Base-by-base conservation (phyloP, 2,888 invertebrate species). In the Xiphydria camelus region DNA sequence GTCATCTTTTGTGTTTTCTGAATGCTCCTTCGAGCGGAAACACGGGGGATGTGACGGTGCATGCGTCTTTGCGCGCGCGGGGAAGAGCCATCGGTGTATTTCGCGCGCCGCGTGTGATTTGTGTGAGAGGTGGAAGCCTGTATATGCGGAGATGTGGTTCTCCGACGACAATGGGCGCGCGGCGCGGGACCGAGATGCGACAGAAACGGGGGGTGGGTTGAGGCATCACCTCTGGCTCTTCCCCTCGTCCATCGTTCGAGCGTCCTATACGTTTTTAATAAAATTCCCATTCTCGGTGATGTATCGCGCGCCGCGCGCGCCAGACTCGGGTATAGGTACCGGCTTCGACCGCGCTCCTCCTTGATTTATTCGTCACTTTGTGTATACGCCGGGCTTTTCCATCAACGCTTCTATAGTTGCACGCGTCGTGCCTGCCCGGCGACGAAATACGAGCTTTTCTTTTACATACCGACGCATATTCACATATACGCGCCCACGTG, bases 311-410 rank as follows among this genome's bases (percentile, higher is more conserved):
- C 12, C 12, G 36, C 10, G 7, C 10, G 26, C 19, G n/a, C 38
- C 33, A 17, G 1, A 2, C 20, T 6, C 23, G 31, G 20, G 25
- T 19, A 25, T 4, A 21, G n/a, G n/a, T n/a, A n/a, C n/a, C n/a
- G n/a, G n/a, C n/a, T n/a, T n/a, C n/a, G n/a, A n/a, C n/a, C 26
- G 10, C 9, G 38, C 19, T 19, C 46, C 46, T 47, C 51, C 47
- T 56, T 59, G 59, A 59, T 56, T 59, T 58, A 58, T 59, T 56
- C 49, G 49, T 53, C 52, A 56, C 45, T 48, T 56, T 55, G n/a
- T n/a, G n/a, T n/a, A 51, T 51, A 45, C 44, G 40, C 52, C 35
- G 45, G 44, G 51, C 45, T 55, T 57, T 49, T 47, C 55, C 46
- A 59, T 54, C n/a, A n/a, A n/a, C n/a, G n/a, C n/a, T n/a, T n/a